Conservation (phyloP, 37 sponge, comb jelly and placozoan genomes). For the Ephydatia muelleri region DNA sequence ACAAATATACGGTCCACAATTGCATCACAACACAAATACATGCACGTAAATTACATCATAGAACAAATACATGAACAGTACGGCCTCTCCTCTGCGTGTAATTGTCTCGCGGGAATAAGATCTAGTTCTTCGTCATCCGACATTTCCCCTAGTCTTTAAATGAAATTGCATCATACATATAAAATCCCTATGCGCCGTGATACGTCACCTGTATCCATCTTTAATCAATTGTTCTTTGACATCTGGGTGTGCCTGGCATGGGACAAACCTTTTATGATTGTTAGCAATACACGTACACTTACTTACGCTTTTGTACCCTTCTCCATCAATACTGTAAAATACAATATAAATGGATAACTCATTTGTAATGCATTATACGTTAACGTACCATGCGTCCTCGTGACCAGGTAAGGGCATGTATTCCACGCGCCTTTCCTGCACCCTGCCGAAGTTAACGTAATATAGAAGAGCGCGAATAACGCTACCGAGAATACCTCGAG, state of each 20-base stretch:
- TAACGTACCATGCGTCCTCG: neutral
- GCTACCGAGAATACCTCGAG: neutral
- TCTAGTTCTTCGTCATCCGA: constrained; percentile 10
- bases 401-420: neutral
- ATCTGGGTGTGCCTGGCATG: constrained; percentile 7
- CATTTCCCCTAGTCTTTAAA: neutral
- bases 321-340: neutral
- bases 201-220: constrained; percentile 3
- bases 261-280: neutral
- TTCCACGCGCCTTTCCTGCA: neutral
- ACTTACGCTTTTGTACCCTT: neutral
- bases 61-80: constrained; percentile 4
- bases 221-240: constrained; percentile 11
- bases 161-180: neutral
- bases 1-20: neutral
- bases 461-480: neutral
- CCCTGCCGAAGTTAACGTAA: neutral
- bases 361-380: too few species aligned
- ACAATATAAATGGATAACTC: neutral
- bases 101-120: constrained; percentile 8
- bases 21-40: neutral
- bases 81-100: neutral
- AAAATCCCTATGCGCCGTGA: neutral
- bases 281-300: neutral
- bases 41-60: neutral